These are phyloP conservation scores for Bos javanicus DNA, from an alignment of 2,113 vertebrate species.

Conservation along the genomic window DNA sequence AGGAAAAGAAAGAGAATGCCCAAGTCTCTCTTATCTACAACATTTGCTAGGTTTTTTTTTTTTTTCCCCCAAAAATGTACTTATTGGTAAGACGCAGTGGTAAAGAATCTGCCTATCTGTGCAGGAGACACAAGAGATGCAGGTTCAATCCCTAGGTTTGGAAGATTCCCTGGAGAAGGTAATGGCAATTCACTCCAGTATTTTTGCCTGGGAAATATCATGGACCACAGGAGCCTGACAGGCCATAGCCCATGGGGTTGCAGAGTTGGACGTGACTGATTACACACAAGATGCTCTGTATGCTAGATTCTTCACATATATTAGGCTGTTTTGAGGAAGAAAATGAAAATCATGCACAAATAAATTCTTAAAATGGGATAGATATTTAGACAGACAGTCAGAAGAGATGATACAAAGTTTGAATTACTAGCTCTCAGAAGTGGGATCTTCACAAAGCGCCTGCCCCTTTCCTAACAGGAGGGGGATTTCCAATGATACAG, in stretches of 20 bases:
- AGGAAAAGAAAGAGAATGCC: neutral
- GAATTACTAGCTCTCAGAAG: neutral
- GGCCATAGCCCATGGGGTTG: neutral
- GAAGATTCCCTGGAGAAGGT: neutral
- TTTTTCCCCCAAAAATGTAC: too few species aligned
- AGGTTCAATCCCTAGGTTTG: neutral
- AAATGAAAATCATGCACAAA: neutral
- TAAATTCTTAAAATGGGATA: neutral
- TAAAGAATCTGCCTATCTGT: neutral
- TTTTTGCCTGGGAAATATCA: neutral
- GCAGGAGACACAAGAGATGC: neutral
- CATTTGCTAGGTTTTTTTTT: neutral
- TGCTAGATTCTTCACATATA: neutral
- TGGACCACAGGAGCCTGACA: neutral
- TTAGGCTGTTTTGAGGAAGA: neutral
- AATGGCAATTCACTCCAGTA: neutral
- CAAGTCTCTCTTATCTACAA: neutral
- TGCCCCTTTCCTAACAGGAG: neutral
- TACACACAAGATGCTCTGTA: neutral
- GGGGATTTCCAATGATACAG: neutral
- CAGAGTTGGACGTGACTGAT: neutral
- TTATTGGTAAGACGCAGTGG: neutral
- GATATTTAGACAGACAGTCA: neutral
- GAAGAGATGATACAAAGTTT: neutral
- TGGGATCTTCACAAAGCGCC: too few species aligned